Evolutionary conservation across 2,888 invertebrate genomes (phyloP).

Genomic region (Noctua comes): DNA sequence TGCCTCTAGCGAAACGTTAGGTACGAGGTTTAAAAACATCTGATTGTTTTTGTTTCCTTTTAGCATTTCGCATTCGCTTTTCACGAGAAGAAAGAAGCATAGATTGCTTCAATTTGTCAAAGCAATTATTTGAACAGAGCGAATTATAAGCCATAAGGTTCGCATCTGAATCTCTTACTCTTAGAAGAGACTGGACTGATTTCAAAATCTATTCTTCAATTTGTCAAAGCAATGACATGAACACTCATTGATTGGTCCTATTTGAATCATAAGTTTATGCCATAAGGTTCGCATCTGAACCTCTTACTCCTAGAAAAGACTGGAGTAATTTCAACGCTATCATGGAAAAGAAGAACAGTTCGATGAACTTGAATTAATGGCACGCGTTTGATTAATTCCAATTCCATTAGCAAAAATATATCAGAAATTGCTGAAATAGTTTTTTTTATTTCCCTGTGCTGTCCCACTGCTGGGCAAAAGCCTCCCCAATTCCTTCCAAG

Average conservation of each 20-base stretch:
- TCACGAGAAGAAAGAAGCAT: neutral
- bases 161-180: neutral
- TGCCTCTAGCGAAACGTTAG: slow-evolving; percentile 10
- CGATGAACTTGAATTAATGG: no score
- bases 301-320: neutral
- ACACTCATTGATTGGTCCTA: no score
- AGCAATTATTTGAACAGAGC: neutral
- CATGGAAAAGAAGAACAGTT: neutral
- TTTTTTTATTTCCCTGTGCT: no score
- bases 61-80: neutral
- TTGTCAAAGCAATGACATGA: neutral
- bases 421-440: neutral
- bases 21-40: no score
- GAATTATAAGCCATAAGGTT: neutral
- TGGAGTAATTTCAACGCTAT: neutral
- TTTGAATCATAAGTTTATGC: neutral
- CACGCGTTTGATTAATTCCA: no score
- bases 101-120: neutral
- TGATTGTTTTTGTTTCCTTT: neutral
- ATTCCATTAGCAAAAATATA: neutral
- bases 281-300: neutral
- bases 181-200: no score
- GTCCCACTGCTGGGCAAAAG: no score
- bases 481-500: no score
- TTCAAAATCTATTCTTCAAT: neutral